A percentile compares a stretch with the other conserved stretches of the same genome.
These are phyloP conservation scores for Sminthurides aquaticus DNA, from an alignment of 2,888 invertebrate species.

Conservation along the genomic window DNA sequence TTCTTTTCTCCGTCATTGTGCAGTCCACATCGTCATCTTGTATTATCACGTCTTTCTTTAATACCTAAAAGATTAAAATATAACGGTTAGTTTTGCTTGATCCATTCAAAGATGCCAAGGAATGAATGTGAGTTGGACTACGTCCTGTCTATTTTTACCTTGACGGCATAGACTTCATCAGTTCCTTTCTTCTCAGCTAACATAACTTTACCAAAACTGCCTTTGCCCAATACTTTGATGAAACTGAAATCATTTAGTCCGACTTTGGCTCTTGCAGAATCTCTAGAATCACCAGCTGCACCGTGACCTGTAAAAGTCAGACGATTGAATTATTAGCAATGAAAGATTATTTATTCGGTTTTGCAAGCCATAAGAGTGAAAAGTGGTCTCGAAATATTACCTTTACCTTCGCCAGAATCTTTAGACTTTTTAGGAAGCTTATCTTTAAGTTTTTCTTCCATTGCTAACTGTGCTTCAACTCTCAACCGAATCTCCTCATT, in stretches of 20 bases:
- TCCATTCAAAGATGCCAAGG: neutral
- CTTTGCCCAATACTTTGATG: constrained; percentile 97
- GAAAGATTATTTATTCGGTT: neutral
- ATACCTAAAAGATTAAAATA: constrained; percentile 52
- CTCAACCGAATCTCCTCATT: constrained; percentile 45
- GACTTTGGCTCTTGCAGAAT: constrained; percentile 45
- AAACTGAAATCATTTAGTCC: constrained; percentile 85
- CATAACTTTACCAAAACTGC: constrained; percentile 99
- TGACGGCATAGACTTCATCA: constrained; percentile 68
- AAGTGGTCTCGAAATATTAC: neutral
- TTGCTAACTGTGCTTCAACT: constrained; percentile 47
- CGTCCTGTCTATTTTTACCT: constrained; percentile 44
- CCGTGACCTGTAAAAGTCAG: constrained; percentile 10
- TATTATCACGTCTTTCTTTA: constrained; percentile 96
- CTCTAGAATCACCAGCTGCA: constrained; percentile 6
- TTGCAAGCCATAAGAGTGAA: neutral
- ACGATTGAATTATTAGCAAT: no score
- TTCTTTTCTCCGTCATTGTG: constrained; percentile 96
- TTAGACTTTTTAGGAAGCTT: constrained; percentile 28
- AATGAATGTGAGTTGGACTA: neutral
- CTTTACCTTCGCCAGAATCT: constrained; percentile 2
- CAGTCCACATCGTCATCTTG: constrained; percentile 99
- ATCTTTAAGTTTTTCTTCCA: constrained; percentile 50
- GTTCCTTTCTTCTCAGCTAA: constrained; percentile 86
- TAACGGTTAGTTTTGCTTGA: neutral